A percentile compares a stretch with the other conserved stretches of the same genome.
These are phyloP conservation scores for Gymnoscopelus microlampas DNA, from an alignment of 2,797 vertebrate genomes.

Conservation along the genomic window DNA sequence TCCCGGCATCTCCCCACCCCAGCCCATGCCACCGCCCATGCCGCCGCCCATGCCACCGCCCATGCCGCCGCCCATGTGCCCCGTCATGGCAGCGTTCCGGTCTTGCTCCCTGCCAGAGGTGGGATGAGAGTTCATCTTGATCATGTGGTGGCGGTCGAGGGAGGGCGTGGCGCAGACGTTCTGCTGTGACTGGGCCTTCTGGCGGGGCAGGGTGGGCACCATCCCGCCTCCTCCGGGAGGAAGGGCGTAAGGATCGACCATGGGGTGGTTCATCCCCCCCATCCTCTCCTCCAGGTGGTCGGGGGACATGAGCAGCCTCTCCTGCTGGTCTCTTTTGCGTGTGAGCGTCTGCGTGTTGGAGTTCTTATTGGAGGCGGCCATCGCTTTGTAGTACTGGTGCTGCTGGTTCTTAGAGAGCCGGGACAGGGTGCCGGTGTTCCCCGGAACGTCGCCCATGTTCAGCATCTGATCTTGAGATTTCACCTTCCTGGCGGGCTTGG, in stretches of 20 bases:
- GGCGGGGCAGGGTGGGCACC: constrained; percentile 82
- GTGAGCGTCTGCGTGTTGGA: constrained; percentile 84
- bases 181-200: constrained; percentile 90
- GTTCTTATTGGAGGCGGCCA: constrained; percentile 81
- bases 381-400: constrained; percentile 86
- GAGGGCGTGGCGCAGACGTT: constrained; percentile 86
- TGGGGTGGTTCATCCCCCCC: constrained; percentile 62
- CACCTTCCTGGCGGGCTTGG: constrained; percentile 87
- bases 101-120: constrained; percentile 85
- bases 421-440: constrained; percentile 81
- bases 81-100: constrained; percentile 76
- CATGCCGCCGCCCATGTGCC: constrained; percentile 81
- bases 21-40: constrained; percentile 73
- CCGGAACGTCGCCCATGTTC: constrained; percentile 80
- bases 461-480: constrained; percentile 90
- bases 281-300: constrained; percentile 78
- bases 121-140: constrained; percentile 92
- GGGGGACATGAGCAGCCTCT: constrained; percentile 77
- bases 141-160: constrained; percentile 89
- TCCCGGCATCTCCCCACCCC: constrained; percentile 55
- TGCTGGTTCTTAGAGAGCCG: constrained; percentile 85
- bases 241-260: constrained; percentile 73
- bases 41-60: constrained; percentile 66
- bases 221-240: constrained; percentile 55
- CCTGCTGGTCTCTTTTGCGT: constrained; percentile 77